A percentile compares a stretch with the other conserved stretches of the same genome.
phyloP scores from a whole-genome alignment of 2,797 vertebrate species.

The Eospalax fontanierii region DNA sequence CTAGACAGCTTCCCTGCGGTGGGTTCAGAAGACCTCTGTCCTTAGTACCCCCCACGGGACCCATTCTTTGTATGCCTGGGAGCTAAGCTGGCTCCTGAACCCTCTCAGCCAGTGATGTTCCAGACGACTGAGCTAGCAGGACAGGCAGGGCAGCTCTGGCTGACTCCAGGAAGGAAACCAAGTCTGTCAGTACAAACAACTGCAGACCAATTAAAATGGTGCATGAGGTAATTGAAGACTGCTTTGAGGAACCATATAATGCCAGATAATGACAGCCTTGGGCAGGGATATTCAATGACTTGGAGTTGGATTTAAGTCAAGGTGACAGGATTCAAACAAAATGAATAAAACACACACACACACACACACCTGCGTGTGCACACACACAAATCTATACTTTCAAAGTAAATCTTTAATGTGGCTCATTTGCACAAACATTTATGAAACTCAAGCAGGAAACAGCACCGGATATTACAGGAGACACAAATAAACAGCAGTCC shows the following conservation, averaged over 20 bases:
- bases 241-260: constrained; percentile 28
- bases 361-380: neutral
- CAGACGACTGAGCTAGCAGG: constrained; percentile 57
- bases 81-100: neutral
- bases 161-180: constrained; percentile 60
- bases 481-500: neutral
- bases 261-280: constrained; percentile 60
- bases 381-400: constrained; percentile 27
- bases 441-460: neutral
- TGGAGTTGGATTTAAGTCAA: constrained; percentile 41
- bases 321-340: constrained; percentile 40
- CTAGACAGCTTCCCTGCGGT: neutral
- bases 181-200: constrained; percentile 37
- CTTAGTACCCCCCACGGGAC: neutral
- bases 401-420: neutral
- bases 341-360: constrained; percentile 5
- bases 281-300: constrained; percentile 14
- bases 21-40: neutral
- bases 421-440: constrained; percentile 17
- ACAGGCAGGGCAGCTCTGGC: constrained; percentile 43
- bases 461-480: neutral
- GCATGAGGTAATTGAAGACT: constrained; percentile 25
- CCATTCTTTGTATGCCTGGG: constrained; percentile 50
- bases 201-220: constrained; percentile 65
- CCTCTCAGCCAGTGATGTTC: neutral